Percentiles rank a stretch among this genome's conserved stretches.
These are phyloP conservation scores for Astreopora myriophthalma DNA, from an alignment of 64 coral and sea anemone species.

Conservation along the genomic window DNA sequence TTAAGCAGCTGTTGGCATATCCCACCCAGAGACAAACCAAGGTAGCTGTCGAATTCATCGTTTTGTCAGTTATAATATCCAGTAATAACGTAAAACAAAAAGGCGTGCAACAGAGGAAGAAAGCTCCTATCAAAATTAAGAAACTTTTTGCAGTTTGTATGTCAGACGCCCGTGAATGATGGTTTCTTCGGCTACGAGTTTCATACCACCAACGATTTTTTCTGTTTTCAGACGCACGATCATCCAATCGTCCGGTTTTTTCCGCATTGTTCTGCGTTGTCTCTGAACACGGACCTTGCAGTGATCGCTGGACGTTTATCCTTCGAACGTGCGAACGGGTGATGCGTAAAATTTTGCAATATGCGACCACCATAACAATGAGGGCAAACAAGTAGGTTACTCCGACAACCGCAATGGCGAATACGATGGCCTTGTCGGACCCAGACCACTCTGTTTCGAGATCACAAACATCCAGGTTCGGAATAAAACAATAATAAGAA, in stretches of 20 bases:
- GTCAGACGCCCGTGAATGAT: slow-evolving; percentile 12
- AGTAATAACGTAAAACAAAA: slow-evolving; percentile 36
- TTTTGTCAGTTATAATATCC: slow-evolving; percentile 14
- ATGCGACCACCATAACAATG: slow-evolving; percentile 32
- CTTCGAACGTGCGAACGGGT: slow-evolving; percentile 47
- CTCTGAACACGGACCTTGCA: not conserved
- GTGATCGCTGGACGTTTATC: slow-evolving; percentile 5
- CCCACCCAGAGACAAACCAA: slow-evolving; percentile 66
- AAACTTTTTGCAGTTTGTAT: slow-evolving; percentile 69
- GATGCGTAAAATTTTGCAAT: slow-evolving; percentile 69
- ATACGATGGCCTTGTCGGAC: slow-evolving; percentile 8
- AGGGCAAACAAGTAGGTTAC: slow-evolving; percentile 54
- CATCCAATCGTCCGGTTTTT: not conserved
- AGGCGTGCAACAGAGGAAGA: slow-evolving; percentile 66
- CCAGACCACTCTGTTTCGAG: slow-evolving; percentile 49
- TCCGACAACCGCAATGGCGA: slow-evolving; percentile 55
- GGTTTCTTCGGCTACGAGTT: not conserved
- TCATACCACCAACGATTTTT: not conserved
- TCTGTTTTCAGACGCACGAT: not conserved
- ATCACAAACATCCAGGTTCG: slow-evolving; percentile 64
- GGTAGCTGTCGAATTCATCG: not conserved
- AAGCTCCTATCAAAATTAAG: slow-evolving; percentile 44
- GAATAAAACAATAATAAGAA: slow-evolving; percentile 67
- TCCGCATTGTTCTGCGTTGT: not conserved
- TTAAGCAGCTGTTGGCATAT: slow-evolving; percentile 59